Evolutionary conservation across 2,113 vertebrate genomes (phyloP), one percentile per base, ranked within the genome.

Genomic region (Antechinus flavipes): DNA sequence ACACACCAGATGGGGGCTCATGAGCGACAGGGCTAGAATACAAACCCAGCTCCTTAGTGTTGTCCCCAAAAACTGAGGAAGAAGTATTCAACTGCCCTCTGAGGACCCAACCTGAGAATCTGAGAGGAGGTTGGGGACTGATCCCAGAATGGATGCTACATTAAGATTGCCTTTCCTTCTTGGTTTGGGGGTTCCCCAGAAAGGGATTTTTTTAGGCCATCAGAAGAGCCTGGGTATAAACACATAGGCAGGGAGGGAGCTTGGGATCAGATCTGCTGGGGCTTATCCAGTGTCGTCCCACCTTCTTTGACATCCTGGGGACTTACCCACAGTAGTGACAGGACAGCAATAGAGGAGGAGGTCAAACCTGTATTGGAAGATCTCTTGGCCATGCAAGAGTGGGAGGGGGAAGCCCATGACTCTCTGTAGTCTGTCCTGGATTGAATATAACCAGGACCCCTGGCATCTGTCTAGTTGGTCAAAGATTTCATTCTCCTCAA

Each of bases 331-430:
- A 0, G 99, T 99, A 94, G 54, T 97, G 98, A 99, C 99, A 11
- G 99, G 99, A 94, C 97, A 98, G 56, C 99, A 98, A 98, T 99
- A 99, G 0, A 99, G 99, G 0, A 99, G 54, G 1, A 99, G 54
- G 24, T 99, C 99, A 0, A 99, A 99, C 96, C 98, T 99, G 97
- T 99, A 99, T 98, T 99, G 99, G 98, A 99, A 99, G 96, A 99
- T 25, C 0, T 99, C 99, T 8, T 99, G 99, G 0, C 99, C 99
- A 0, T 99, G 99, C 97, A 99, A 99, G 16, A 99, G 98, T 0
- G 99, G 99, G 54, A 99, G 97, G 22, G 99, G 99, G 95, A 99
- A 47, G 0, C 99, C 99, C 99, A 99, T 99, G 95, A 99, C 22
- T 94, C 98, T 92, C 95, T 99, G 99, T 89, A 99, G 98, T 0